Evolutionary conservation across 1,140 invertebrate species (phyloP).

Genomic region (Leptestheria dahalacensis): DNA sequence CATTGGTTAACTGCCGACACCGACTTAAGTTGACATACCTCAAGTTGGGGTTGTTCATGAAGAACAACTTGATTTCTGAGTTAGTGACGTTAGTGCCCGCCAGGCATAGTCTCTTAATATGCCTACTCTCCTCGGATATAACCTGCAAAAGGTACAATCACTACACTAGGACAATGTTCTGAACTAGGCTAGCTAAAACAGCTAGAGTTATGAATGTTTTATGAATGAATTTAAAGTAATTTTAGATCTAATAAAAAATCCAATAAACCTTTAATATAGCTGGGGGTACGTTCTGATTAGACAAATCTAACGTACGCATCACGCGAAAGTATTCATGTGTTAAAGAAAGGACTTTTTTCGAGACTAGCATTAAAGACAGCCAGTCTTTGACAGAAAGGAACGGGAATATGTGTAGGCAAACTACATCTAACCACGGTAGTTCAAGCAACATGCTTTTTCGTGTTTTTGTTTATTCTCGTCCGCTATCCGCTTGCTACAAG

Average conservation of each 20-base stretch:
- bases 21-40: neutral
- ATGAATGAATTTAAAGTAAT: neutral
- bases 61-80: neutral
- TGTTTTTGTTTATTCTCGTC: too few species aligned
- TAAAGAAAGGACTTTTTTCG: neutral
- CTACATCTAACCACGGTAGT: neutral
- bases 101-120: neutral
- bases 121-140: neutral
- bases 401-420: neutral
- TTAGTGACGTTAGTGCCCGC: neutral
- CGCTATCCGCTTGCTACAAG: too few species aligned
- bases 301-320: neutral
- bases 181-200: neutral
- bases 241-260: neutral
- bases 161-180: neutral
- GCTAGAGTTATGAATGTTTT: neutral
- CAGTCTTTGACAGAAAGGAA: neutral
- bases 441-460: too few species aligned
- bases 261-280: neutral
- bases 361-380: neutral
- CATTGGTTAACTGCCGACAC: slow-evolving; percentile 1
- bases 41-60: slow-evolving; percentile 6
- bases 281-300: slow-evolving; percentile 1
- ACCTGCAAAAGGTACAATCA: neutral
- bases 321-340: neutral